Base-by-base conservation (phyloP, 2,797 vertebrate species). In the Fratercula arctica region DNA sequence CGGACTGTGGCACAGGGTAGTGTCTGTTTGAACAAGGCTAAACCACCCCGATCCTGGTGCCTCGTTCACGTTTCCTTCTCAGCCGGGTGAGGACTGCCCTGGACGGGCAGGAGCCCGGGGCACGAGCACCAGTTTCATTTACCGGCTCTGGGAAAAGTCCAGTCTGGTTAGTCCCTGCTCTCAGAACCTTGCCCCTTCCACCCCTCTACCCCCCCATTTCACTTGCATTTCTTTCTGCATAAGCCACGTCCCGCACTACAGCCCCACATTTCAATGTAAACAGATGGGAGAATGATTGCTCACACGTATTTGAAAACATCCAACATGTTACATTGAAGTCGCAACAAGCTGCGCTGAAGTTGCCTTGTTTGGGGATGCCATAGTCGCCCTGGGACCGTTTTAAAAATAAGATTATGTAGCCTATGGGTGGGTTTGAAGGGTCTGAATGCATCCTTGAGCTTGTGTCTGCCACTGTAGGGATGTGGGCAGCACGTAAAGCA, bases 401-500 rank as follows among this genome's bases (percentile, higher is more conserved):
- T 56, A 18, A 67, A 79, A 72, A 57, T 18, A n/a, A 66, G 51
- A 41, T 54, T 48, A 23, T 1, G 1, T 48, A 69, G 51, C 9
- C 48, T 53, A 10, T 43, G 64, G 26, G n/a, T 28, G 21, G 14
- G 17, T 87, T 90, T 75, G 79, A 68, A 37, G 56, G 28, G 28
- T 70, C 74, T 75, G 50, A 48, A 17, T 31, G 24, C 2, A 0
- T 39, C 74, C 51, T 14, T 64, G 39, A 74, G 45, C 43, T 73
- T 78, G 54, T n/a, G 7, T 61, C 77, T 77, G 54, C 60, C 10
- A 3, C 66, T 45, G 16, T 8, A 39, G 46, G 41, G 24, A 24
- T 50, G 41, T 2, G 1, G 41, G 20, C 17, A 60, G 56, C 45
- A 50, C 0, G 2, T 4, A 39, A 28, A 57, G 18, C 20, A 10